Evolutionary conservation across 2,888 invertebrate species (phyloP).

Genomic region (Macaria liturata): DNA sequence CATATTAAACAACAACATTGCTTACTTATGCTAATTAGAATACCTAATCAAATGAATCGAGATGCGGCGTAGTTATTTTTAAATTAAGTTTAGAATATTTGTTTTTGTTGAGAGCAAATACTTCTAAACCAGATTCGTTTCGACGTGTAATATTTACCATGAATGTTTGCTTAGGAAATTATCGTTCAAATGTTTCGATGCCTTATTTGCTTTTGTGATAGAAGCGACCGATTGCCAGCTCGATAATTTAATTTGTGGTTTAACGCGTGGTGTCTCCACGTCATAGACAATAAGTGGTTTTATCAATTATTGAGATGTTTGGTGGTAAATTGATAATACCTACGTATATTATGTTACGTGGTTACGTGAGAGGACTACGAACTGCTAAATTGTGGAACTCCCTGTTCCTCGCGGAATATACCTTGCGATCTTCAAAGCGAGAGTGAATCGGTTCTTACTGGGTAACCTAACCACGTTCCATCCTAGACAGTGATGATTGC

Average conservation of each 20-base stretch:
- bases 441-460: too few species aligned
- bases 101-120: too few species aligned
- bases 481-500: too few species aligned
- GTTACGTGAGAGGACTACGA: too few species aligned
- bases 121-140: too few species aligned
- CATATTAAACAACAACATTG: slow-evolving; percentile 31
- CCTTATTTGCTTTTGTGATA: slow-evolving; percentile 7
- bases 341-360: too few species aligned
- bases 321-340: too few species aligned
- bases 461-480: too few species aligned
- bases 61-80: slow-evolving; percentile 13
- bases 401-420: too few species aligned
- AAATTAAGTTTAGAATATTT: background rate
- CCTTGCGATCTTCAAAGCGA: too few species aligned
- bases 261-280: slow-evolving; percentile 9
- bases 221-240: slow-evolving; percentile 6
- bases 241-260: slow-evolving; percentile 26
- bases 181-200: slow-evolving; percentile 9
- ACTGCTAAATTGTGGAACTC: too few species aligned
- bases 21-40: slow-evolving; percentile 41
- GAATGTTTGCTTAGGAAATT: slow-evolving; percentile 6
- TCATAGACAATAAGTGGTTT: slow-evolving; percentile 4
- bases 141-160: too few species aligned
- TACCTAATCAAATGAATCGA: slow-evolving; percentile 35
- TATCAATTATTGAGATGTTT: background rate